Evolutionary conservation across 1,140 invertebrate genomes (phyloP).

Genomic region (Zaprionus africanus): DNA sequence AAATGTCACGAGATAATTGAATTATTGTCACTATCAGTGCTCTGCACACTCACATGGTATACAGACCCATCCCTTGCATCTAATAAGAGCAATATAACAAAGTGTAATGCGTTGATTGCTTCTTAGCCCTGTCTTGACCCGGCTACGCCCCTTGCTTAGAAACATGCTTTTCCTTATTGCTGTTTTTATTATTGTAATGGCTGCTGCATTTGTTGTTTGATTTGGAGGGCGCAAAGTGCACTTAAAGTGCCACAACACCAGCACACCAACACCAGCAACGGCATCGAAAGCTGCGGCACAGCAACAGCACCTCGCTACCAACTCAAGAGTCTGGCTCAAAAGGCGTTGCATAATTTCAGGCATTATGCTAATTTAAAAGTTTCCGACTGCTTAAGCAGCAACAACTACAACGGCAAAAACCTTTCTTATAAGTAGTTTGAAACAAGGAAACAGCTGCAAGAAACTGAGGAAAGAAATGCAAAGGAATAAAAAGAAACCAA

Average conservation of each 20-base stretch:
- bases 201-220: conserved; percentile 50
- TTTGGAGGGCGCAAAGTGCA: conserved; percentile 65
- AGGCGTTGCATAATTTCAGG: conserved; percentile 76
- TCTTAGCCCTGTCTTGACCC: conserved; percentile 33
- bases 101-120: conserved; percentile 77
- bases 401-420: conserved; percentile 27
- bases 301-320: conserved; percentile 18
- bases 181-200: conserved; percentile 20
- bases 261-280: conserved; percentile 10
- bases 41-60: conserved; percentile 48
- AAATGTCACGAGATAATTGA: conserved; percentile 66
- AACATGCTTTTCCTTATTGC: conserved; percentile 5
- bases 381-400: conserved; percentile 55
- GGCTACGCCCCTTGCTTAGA: conserved; percentile 14
- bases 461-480: conserved; percentile 25
- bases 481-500: neutral
- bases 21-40: conserved; percentile 75
- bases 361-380: conserved; percentile 80
- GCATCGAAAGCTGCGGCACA: conserved; percentile 4
- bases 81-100: conserved; percentile 56
- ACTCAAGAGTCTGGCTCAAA: conserved; percentile 47
- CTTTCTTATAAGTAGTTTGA: conserved; percentile 63
- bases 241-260: conserved; percentile 61
- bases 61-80: neutral
- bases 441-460: conserved; percentile 38